phyloP scores from a whole-genome alignment of 2,113 vertebrate species.

The Xyliphius kryptos region DNA sequence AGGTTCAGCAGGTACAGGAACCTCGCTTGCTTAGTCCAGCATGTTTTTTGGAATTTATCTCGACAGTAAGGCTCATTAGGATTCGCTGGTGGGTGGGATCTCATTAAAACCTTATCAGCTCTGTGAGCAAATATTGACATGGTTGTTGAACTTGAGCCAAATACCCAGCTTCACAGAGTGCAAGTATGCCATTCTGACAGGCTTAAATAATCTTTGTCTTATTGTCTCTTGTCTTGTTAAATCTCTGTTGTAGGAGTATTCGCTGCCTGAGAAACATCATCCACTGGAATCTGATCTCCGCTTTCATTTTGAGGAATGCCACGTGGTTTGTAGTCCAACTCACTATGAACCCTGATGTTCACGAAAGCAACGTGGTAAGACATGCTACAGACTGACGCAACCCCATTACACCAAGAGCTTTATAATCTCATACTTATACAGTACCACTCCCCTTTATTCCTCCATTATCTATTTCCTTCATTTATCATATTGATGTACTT shows the following conservation, averaged over 20 bases:
- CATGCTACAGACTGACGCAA: not conserved
- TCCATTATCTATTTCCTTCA: no score
- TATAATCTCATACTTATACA: no score
- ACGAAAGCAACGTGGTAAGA: slow-evolving; percentile 79
- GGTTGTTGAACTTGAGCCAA: no score
- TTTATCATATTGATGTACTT: no score
- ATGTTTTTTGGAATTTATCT: no score
- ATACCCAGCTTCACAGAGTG: not conserved
- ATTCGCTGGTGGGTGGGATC: not conserved
- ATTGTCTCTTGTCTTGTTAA: not conserved
- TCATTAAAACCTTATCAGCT: no score
- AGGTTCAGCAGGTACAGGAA: not conserved
- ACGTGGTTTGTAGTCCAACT: slow-evolving; percentile 82
- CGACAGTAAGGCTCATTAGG: no score
- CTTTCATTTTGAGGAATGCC: slow-evolving; percentile 80
- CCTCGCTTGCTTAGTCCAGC: no score
- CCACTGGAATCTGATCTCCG: slow-evolving; percentile 83
- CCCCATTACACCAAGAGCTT: not conserved
- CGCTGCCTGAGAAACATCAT: slow-evolving; percentile 83
- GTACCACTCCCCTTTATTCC: no score
- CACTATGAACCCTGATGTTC: slow-evolving; percentile 77
- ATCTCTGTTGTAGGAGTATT: slow-evolving; percentile 66
- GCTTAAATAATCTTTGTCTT: not conserved
- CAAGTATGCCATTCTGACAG: not conserved
- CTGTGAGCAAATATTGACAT: no score